phyloP scores from a whole-genome alignment of 2,113 vertebrate species.

The Mola mola region DNA sequence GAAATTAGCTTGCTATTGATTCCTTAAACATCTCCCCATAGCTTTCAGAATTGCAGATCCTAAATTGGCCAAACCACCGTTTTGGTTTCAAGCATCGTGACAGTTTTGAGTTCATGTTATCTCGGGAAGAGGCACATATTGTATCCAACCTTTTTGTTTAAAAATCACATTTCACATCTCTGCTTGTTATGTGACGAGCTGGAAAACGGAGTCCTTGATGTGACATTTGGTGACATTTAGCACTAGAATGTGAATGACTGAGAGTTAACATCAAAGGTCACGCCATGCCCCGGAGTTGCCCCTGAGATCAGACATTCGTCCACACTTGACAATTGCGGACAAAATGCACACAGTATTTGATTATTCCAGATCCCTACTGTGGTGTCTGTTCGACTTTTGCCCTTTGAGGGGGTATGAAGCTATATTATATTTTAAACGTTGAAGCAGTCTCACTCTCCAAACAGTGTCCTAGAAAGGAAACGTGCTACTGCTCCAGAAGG shows the following conservation, averaged over 20 bases:
- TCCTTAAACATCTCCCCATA: conserved; percentile 49
- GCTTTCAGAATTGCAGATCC: conserved; percentile 33
- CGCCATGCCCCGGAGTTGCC: conserved; percentile 42
- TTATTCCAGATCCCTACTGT: conserved; percentile 20
- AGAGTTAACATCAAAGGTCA: conserved; percentile 71
- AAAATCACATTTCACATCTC: conserved; percentile 41
- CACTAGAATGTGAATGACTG: conserved; percentile 58
- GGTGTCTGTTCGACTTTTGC: conserved; percentile 20
- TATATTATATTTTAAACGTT: too few species aligned
- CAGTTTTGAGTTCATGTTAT: conserved; percentile 30
- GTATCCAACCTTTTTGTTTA: conserved; percentile 14
- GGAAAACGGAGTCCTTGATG: conserved; percentile 41
- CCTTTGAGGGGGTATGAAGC: too few species aligned
- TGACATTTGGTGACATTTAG: conserved; percentile 81
- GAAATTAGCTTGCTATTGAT: conserved; percentile 73
- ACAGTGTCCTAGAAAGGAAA: too few species aligned
- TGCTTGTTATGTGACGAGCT: conserved; percentile 24
- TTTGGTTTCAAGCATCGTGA: conserved; percentile 36
- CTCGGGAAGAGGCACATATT: conserved; percentile 10
- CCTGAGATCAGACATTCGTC: conserved; percentile 45
- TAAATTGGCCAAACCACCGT: conserved; percentile 50
- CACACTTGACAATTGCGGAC: conserved; percentile 33
- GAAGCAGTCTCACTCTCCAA: too few species aligned
- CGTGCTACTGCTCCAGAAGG: too few species aligned
- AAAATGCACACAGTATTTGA: conserved; percentile 1